Conservation (phyloP, 2,797 vertebrate species). For the Artibeus jamaicensis region DNA sequence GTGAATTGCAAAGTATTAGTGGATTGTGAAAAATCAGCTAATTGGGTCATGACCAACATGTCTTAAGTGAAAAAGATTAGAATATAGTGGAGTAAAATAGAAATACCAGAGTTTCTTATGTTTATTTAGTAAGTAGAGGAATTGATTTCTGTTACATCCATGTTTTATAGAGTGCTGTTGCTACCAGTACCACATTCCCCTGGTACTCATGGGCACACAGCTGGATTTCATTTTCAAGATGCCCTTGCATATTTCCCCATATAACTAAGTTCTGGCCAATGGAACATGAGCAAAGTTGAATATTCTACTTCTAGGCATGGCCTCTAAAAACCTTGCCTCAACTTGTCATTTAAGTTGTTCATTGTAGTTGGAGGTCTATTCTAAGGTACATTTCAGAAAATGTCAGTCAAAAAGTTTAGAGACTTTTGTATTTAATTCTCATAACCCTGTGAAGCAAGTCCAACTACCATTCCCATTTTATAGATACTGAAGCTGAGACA, state of each 20-base stretch:
- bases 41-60: background rate
- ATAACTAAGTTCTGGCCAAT: background rate
- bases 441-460: background rate
- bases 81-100: background rate
- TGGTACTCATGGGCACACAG: background rate
- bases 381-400: background rate
- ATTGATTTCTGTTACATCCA: background rate
- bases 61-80: background rate
- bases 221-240: background rate
- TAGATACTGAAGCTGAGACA: background rate
- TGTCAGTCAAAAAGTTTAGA: background rate
- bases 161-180: background rate
- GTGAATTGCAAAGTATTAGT: background rate
- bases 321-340: background rate
- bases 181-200: background rate
- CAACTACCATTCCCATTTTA: background rate
- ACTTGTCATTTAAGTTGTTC: background rate
- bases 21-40: background rate
- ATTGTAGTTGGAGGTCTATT: background rate
- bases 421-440: background rate
- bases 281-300: constrained; percentile 1
- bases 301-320: background rate
- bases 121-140: background rate
- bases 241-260: background rate
- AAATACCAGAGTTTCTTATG: background rate